Conservation (phyloP, 2,113 vertebrate genomes). For the Trematocara macrostoma region DNA sequence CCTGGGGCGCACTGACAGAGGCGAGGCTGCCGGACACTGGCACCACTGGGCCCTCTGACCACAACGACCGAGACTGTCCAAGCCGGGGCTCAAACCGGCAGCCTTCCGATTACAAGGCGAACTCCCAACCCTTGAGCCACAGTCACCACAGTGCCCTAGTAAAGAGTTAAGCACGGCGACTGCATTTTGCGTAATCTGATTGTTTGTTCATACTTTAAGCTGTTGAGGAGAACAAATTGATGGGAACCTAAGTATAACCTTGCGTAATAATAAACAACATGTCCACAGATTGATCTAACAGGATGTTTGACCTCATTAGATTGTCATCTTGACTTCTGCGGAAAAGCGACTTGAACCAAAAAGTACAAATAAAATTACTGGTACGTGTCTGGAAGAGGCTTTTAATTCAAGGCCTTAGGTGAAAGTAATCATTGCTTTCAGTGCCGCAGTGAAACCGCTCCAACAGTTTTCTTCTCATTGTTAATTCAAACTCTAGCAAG, state of each 20-base stretch:
- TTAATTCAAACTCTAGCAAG: background rate
- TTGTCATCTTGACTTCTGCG: background rate
- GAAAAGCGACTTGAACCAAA: background rate
- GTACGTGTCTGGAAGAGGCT: background rate
- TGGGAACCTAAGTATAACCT: fast-evolving
- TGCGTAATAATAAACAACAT: background rate
- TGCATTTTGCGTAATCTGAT: background rate
- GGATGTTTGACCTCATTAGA: background rate
- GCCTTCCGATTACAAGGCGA: no score
- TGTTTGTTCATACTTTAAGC: background rate
- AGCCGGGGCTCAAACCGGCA: no score
- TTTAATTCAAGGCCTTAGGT: background rate
- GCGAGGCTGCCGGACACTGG: no score
- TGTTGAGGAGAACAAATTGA: background rate
- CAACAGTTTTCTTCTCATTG: background rate
- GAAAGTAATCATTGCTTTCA: background rate
- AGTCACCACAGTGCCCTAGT: no score
- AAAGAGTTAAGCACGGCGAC: background rate
- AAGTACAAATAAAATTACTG: background rate
- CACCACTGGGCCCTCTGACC: no score
- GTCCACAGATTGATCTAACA: background rate
- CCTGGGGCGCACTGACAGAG: no score
- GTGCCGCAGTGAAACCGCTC: background rate
- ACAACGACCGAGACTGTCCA: no score
- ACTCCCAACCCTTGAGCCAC: no score